Evolutionary conservation across 1,140 invertebrate genomes (phyloP), one percentile per base, ranked within the genome.

Genomic region (Leucophenga varia): DNA sequence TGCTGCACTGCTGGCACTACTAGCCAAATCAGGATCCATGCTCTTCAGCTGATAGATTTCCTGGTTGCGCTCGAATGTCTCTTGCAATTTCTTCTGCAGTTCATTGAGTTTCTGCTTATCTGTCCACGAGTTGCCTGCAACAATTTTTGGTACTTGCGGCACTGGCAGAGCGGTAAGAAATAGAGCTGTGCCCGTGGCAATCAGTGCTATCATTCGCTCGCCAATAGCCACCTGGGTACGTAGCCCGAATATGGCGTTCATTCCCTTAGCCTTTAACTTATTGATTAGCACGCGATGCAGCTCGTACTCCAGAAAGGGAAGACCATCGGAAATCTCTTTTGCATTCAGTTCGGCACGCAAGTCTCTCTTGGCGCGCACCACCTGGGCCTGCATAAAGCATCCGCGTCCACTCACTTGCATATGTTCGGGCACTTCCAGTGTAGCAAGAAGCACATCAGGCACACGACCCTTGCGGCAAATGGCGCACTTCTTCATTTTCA

Each of bases 241-340:
- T 1, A 95, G 72, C 2, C 89, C 89, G 76, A 95, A 94, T 14
- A 95, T 80, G n/a, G 88, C 86, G 78, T 95, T 96, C 90, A 95
- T 93, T 12, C 91, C 94, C 69, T 91, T 92, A 49, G 95, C 87
- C 73, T 90, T 86, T 1, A 97, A 76, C 75, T 96, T 97, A 61
- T 93, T 94, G 2, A 96, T 81, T 9, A 97, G 77, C 59, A 96
- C 83, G 52, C 91, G 86, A 73, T 98, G 93, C 19, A 98, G 77
- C 73, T 98, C 95, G 76, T 97, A 97, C 75, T 98, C 94, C 34
- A 98, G 73, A 77, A 98, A 97, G 1, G 95, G 95, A 32, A 98
- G 77, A 45, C 88, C 85, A 75, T 93, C 90, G 5, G 93, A 95
- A 45, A 97, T 91, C 78, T 97, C 93, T 69, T 95, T 90, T 3